Base-by-base conservation (phyloP, 2,797 vertebrate species). In the Emydoidea blandingii region DNA sequence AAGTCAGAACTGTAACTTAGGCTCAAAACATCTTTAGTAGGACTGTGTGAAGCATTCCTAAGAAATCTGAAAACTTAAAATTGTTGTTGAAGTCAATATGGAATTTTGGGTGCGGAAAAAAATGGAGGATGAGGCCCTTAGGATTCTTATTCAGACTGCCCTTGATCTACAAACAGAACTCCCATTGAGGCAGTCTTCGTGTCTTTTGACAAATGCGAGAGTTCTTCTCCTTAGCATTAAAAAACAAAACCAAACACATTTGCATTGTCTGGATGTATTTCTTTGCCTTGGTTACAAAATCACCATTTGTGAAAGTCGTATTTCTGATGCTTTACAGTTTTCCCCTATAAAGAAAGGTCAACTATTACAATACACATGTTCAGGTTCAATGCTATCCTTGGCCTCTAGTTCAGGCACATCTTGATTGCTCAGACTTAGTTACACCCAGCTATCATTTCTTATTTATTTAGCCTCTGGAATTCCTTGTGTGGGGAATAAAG, bases 401-500 rank as follows among this genome's bases (percentile, higher is more conserved):
- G 82, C 12, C 89, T 92, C 23, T 34, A 31, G 86, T 6, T 96
- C 82, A 86, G 91, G 79, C 0, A 0, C 90, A 87, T 91, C 16
- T 93, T 0, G 0, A 44, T 87, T 56, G 52, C 52, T 96, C 57
- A 68, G 49, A 87, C 92, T 92, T 88, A 89, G 90, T 76, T 65
- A 79, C 89, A 88, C 2, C 29, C 88, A 84, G 87, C 90, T 79
- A 65, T 83, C 59, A 88, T 76, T 87, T 83, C 72, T 94, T 95
- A 93, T 94, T 94, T 97, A 92, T 79, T 85, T 93, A 94, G 21
- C 25, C 91, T 94, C 87, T 90, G 86, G 91, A 94, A 41, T 44
- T 88, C 31, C 81, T 83, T 37, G 8, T 87, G 90, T 80, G 54
- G 54, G 83, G 72, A 92, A 94, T 92, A 25, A 95, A 86, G 5